Evolutionary conservation across 2,888 invertebrate genomes (phyloP), one percentile per base, ranked within the genome.

Genomic region (Cheilosia variabilis): DNA sequence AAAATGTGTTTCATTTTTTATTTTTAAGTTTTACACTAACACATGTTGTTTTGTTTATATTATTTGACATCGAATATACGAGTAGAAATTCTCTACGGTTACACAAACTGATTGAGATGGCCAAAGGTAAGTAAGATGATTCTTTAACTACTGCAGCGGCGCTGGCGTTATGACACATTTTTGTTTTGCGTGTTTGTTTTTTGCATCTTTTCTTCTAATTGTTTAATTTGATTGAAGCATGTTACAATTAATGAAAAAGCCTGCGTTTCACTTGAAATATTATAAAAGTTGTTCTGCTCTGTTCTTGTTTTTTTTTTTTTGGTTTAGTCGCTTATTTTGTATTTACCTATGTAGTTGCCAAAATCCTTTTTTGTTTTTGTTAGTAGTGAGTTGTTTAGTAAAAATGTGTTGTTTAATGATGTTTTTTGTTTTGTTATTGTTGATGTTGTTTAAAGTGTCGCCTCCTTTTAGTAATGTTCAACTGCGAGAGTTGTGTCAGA

Each of bases 341-440:
- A 90, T 89, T 90, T 89, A 89, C 89, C 89, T 90, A 37, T 37
- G 37, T 37, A 90, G 88, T 87, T 81, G 84, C 89, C 89, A 89
- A 90, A 89, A 88, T 90, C 88, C 90, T 87, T 89, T 89, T 88
- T 27, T 81, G 84, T 45, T 79, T 63, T 71, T 76, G 84, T 78
- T 69, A 60, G 63, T 83, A 75, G 79, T 87, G 63, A 66, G 69
- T 81, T 78, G 65, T 37, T 79, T 68, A 69, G 80, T 89, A 89
- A 89, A 90, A 89, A 88, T 88, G 77, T 53, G 63, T 53, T 43
- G 13, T 13, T 37, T 37, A 13, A 37, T 37, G 37, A 37, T 63
- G n/a, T 47, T 63, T 27, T 19, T 53, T 77, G 17, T 58, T 22
- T 77, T 53, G 4, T 63, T 76, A 4, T 47, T 72, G 24, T 58